Evolutionary conservation across 2,888 invertebrate genomes (phyloP).

Genomic region (Pseudococcus viburni): DNA sequence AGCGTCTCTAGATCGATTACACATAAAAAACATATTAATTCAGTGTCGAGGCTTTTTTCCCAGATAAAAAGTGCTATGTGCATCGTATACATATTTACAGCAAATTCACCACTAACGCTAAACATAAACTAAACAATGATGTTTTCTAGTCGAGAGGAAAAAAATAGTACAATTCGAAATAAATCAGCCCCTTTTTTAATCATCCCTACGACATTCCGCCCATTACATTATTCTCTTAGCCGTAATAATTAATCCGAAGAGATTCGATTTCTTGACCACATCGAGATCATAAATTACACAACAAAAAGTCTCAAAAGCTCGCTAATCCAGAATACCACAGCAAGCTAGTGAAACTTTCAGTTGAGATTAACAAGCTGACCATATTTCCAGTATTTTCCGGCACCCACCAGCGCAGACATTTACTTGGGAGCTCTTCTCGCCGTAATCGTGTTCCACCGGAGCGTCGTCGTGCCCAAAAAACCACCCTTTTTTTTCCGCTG

Average conservation of each 20-base stretch:
- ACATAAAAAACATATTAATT: background rate
- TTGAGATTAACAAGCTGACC: conserved; percentile 58
- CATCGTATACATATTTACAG: conserved; percentile 14
- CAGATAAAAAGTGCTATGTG: background rate
- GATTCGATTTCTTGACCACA: conserved; percentile 34
- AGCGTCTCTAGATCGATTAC: background rate
- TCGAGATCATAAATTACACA: conserved; percentile 61
- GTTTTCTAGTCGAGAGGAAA: background rate
- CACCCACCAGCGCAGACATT: conserved; percentile 64
- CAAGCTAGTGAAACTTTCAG: conserved; percentile 67
- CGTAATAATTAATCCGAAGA: background rate
- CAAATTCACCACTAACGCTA: background rate
- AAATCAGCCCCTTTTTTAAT: background rate
- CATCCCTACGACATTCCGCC: background rate
- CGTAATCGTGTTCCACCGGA: background rate
- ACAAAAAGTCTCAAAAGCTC: conserved; percentile 67
- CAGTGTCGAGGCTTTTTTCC: conserved; percentile 4
- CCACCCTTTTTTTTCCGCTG: conserved; percentile 7
- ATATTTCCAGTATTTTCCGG: conserved; percentile 60
- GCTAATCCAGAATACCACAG: conserved; percentile 61
- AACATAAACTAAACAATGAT: background rate
- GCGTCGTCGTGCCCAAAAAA: background rate
- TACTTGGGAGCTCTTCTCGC: conserved; percentile 52
- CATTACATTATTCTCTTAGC: background rate
- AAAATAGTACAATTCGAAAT: background rate